Conservation (phyloP, 2,888 invertebrate species). For the Drosophila monieri region DNA sequence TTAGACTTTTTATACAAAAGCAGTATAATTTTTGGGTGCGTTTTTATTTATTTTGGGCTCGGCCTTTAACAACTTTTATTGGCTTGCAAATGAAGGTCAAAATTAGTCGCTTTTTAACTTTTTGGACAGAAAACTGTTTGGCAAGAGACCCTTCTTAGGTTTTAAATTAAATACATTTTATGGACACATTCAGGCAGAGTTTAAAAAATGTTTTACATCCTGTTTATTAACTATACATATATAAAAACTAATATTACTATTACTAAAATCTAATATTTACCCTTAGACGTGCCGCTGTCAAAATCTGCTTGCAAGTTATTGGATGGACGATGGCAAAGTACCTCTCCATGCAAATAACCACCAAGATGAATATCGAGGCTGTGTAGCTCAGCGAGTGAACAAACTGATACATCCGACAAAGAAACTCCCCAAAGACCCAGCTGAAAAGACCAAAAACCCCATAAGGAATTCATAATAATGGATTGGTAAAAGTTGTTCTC, state of each 20-base stretch:
- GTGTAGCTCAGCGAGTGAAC: constrained; percentile 95
- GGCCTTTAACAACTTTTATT: constrained; percentile 59
- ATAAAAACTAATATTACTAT: too few relatives aligned
- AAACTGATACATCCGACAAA: constrained; percentile 96
- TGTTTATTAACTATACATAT: background rate
- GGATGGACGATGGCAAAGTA: constrained; percentile 95
- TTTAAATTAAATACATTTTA: background rate
- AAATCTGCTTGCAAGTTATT: constrained; percentile 92
- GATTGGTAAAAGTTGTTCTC: constrained; percentile 3
- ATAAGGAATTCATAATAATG: constrained; percentile 29
- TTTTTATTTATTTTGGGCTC: background rate
- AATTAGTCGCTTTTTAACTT: constrained; percentile 43
- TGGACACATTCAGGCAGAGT: background rate
- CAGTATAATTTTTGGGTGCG: constrained; percentile 14
- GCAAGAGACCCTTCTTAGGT: background rate
- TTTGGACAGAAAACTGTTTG: constrained; percentile 13
- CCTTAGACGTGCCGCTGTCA: constrained; percentile 90
- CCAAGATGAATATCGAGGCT: constrained; percentile 94
- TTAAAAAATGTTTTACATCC: background rate
- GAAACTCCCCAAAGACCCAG: constrained; percentile 92
- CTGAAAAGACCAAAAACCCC: constrained; percentile 85
- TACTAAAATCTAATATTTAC: constrained; percentile 85
- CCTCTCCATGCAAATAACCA: constrained; percentile 93
- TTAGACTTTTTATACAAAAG: constrained; percentile 11
- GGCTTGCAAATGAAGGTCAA: constrained; percentile 58